phyloP scores from a whole-genome alignment of 2,797 vertebrate genomes.

The Sebastes taczanowskii region DNA sequence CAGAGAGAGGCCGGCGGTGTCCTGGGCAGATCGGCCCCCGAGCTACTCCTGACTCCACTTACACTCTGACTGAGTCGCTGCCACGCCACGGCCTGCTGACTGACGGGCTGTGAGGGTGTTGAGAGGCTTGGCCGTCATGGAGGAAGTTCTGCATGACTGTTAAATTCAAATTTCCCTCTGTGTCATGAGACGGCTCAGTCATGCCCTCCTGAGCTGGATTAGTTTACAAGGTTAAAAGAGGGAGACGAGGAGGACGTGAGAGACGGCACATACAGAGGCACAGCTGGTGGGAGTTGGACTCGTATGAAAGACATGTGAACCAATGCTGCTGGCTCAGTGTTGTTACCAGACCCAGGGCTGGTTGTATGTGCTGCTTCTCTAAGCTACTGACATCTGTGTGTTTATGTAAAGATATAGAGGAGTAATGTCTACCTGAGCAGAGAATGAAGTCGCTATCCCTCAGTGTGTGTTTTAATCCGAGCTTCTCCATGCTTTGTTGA shows the following conservation, averaged over 20 bases:
- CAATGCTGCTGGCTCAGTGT: background rate
- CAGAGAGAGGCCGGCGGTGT: background rate
- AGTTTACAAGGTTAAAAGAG: constrained; percentile 67
- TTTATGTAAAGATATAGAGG: too few species aligned
- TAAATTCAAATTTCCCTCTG: constrained; percentile 35
- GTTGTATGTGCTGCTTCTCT: background rate
- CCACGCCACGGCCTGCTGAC: background rate
- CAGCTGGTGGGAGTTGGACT: background rate
- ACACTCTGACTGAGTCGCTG: constrained; percentile 22
- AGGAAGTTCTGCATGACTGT: constrained; percentile 24
- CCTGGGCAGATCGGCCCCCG: background rate
- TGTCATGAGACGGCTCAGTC: constrained; percentile 31
- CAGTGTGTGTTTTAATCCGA: too few species aligned
- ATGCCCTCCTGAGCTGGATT: constrained; percentile 35
- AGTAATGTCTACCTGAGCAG: too few species aligned
- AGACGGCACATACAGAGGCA: constrained; percentile 23
- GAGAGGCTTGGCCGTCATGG: constrained; percentile 22
- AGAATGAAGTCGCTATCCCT: too few species aligned
- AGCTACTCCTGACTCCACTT: constrained; percentile 40
- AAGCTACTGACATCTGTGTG: background rate
- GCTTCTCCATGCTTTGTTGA: too few species aligned
- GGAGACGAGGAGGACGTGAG: constrained; percentile 52
- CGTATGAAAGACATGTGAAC: background rate
- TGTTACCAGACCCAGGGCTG: background rate
- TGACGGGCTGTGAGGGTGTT: constrained; percentile 18